Base-by-base conservation (phyloP, 2,113 vertebrate species). In the Tetraodon nigroviridis region DNA sequence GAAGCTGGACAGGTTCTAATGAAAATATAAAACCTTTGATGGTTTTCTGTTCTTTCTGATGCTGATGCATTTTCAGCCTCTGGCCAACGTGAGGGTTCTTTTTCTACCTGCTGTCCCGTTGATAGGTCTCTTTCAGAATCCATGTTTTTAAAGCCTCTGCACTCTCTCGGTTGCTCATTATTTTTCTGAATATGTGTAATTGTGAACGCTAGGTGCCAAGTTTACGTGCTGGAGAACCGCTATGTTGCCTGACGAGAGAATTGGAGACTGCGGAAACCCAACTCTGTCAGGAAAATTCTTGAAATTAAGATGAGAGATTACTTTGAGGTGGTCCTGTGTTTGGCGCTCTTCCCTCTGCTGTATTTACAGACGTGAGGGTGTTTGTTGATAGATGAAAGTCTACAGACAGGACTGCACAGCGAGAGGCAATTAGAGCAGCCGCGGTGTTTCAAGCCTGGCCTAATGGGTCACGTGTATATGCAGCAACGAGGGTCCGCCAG, bases 361-460 rank as follows among this genome's bases (percentile, higher is more conserved):
- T 29, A 41, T 79, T 57, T 60, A 45, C 51, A 58, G 37, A n/a
- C 46, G 16, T 41, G 51, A 74, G 17, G 56, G 59, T 10, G 15
- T n/a, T 16, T 71, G 19, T 60, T 69, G 62, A 73, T 67, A 78
- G 58, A 77, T 81, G 53, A 61, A 78, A 64, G 51, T 71, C 66
- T 65, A 49, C 73, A 71, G 76, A 84, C 59, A 71, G 67, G 61
- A 74, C 47, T 59, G 37, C 69, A 55, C 63, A 58, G 74, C 57
- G 40, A 69, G 69, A 80, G 76, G 64, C 82, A 85, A 81, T 86
- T 84, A 82, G 67, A 86, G 79, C 68, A 80, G 79, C 78, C 77
- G 74, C 75, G 73, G 68, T 53, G 52, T 76, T 76, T 80, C 70
- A 27, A 63, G 69, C 29, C 71, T 48, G 67, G 69, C 56, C 69